Percentiles rank a stretch among this genome's conserved stretches.
Evolutionary conservation across 1,140 invertebrate genomes (phyloP).

Genomic region (Anoplophora glabripennis): DNA sequence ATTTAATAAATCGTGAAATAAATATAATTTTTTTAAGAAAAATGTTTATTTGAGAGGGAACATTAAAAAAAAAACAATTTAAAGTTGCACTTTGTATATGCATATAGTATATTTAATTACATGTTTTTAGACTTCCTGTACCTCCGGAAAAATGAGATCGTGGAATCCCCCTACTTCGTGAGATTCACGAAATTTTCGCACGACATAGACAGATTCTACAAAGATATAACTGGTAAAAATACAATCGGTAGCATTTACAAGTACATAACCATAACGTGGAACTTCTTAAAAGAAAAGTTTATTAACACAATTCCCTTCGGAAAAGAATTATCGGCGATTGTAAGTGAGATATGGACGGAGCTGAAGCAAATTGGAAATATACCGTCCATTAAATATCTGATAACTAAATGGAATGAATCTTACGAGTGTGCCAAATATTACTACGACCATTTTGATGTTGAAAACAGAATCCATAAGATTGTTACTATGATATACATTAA

Average conservation of each 20-base stretch:
- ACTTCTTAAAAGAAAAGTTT: slow-evolving; percentile 70
- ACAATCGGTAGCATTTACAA: slow-evolving; percentile 72
- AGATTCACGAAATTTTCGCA: slow-evolving; percentile 74
- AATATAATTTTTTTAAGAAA: no score
- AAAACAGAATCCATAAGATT: slow-evolving; percentile 57
- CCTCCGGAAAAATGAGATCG: slow-evolving; percentile 70
- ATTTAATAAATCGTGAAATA: no score
- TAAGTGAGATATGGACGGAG: slow-evolving; percentile 67
- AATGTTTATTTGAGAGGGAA: no score
- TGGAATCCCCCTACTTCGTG: slow-evolving; percentile 76
- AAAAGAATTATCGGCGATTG: slow-evolving; percentile 67
- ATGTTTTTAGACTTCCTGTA: slow-evolving; percentile 70
- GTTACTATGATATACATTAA: slow-evolving; percentile 65
- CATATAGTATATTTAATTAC: not conserved
- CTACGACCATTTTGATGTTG: slow-evolving; percentile 69
- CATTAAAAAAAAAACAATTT: no score
- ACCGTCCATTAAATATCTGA: slow-evolving; percentile 62
- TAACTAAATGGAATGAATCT: slow-evolving; percentile 52
- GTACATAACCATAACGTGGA: slow-evolving; percentile 63
- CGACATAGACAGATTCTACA: slow-evolving; percentile 72
- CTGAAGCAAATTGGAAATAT: slow-evolving; percentile 68
- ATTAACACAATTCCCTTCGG: slow-evolving; percentile 75
- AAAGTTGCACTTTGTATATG: no score
- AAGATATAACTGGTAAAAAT: slow-evolving; percentile 71
- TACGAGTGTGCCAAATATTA: slow-evolving; percentile 60